Base-by-base conservation (phyloP, 2,888 invertebrate genomes). In the Orchesella flavescens region DNA sequence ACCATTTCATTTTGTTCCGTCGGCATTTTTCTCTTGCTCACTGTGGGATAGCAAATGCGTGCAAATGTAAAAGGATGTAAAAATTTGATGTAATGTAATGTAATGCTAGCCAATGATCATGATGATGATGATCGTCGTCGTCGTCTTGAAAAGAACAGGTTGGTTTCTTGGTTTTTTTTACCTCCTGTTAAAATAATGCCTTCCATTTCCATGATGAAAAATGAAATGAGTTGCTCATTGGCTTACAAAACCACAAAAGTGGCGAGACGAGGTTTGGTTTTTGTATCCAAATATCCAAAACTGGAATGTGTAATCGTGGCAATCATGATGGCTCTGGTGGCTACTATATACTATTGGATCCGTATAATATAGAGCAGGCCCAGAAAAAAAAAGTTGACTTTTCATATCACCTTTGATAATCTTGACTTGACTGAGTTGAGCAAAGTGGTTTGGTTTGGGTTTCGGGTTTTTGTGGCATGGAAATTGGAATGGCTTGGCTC, bases 381-480 rank as follows among this genome's bases (percentile, higher is more conserved):
- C n/a, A n/a, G n/a, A n/a, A n/a, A n/a, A 44, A 77, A 77, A 77
- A 77, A 69, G 66, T 68, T 68, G 77, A 77, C 77, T 77, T 63
- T 63, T 53, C 23, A 23, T 69, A 69, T 69, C 69, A 69, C 53
- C 13, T 49, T 19, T n/a, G 49, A 69, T 69, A 46, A 69, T 69
- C 69, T 61, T 19, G 63, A n/a, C 23, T 66, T 43, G 66, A 57
- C n/a, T 15, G 65, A 65, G 17, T 34, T 15, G 17, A 57, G 74
- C 61, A 76, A 76, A 76, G 76, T 75, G 75, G 75, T 76, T 76
- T 75, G 63, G 34, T 34, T 34, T 34, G 34, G 73, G 59, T 34
- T 19, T 44, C 49, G 19, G 17, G 44, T 23, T 57, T n/a, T 19
- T 59, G 59, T 59, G 59, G 13, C 34, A 34, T 34, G 34, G 34